Evolutionary conservation across 2,797 vertebrate genomes (phyloP), one percentile per base, ranked within the genome.

Genomic region (Anguilla megastoma): DNA sequence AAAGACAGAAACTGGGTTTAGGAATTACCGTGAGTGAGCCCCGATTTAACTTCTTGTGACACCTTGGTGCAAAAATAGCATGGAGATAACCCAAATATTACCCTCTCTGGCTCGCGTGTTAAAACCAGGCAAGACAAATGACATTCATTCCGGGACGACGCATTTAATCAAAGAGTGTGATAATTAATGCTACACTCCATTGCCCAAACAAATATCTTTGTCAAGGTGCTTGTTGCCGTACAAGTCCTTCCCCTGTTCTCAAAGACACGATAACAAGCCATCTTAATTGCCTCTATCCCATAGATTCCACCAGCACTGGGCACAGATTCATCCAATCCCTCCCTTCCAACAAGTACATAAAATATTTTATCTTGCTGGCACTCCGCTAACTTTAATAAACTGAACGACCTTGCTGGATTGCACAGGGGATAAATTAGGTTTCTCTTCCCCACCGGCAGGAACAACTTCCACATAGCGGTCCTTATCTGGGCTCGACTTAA

Each of bases 401-500:
- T 96, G 94, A 95, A 95, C 93, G 95, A 97, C 96, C 97, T 98
- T 98, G 96, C 94, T 95, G 96, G 96, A 97, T 94, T 94, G 92
- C 95, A 95, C 95, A 95, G 94, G 96, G 96, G 97, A 97, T 96
- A 97, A 97, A 98, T 97, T 97, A 98, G 97, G 93, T 94, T 96
- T 96, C 94, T 94, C 93, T 97, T 95, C 95, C 96, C 95, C 95
- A 94, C 94, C 92, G 93, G 94, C 94, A 93, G 94, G 94, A 93
- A 94, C 93, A 95, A 94, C 94, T 95, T 94, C 94, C 95, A 95
- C 94, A 94, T 95, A 96, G 96, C 96, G 95, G 94, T 96, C 95
- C 97, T 98, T 98, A 98, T 97, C 97, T 96, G 95, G 94, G 95
- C 94, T 96, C 96, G 95, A 96, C 96, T 98, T 99, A 99, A 99